Base-by-base conservation (phyloP, 2,797 vertebrate species). In the Gobionotothen gibberifrons region DNA sequence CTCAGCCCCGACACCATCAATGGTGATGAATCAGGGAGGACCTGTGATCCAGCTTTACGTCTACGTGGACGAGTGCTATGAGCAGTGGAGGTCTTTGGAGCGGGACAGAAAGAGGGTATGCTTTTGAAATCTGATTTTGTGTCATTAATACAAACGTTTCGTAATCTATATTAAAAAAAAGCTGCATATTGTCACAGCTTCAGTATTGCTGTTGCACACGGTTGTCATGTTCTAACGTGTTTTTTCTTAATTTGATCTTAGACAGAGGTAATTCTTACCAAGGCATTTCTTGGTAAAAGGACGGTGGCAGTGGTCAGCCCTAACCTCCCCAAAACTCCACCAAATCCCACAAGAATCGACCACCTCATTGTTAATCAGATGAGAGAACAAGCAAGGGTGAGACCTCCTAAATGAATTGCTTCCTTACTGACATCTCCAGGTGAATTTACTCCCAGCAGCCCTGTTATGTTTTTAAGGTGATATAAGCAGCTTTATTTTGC, bases 71-170 rank as follows among this genome's bases (percentile, higher is more conserved):
- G 94, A 98, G 72, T 97, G 97, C 79, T 96, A 92, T 2, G 95
- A 97, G 66, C 96, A 98, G 81, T 96, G 94, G 94, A 96, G 85
- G 91, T 89, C 93, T 89, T 87, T 99, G 92, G 95, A 97, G 89
- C 96, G 95, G 83, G 97, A 98, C 73, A 95, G 97, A 74, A 97
- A 97, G 89, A 96, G 93, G 96, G 98, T 99, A 95, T 89, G 75
- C 1, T 62, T 69, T 63, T 1, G 2, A 59, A 63, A 62, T 39
- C 7, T n/a, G 6, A 19, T 55, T 62, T 57, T 44, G 3, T 62
- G 14, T 63, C 26, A 17, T 10, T 4, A 32, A 64, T 51, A 15
- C 16, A 46, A 52, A 61, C 4, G 40, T 48, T 26, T 46, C 32
- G 1, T 36, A 36, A 36, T 36, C 6, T 36, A 36, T 9, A 36